Percentiles rank a stretch among this genome's conserved stretches.
Evolutionary conservation across 2,797 vertebrate species (phyloP).

Genomic region (Hydrophis major): DNA sequence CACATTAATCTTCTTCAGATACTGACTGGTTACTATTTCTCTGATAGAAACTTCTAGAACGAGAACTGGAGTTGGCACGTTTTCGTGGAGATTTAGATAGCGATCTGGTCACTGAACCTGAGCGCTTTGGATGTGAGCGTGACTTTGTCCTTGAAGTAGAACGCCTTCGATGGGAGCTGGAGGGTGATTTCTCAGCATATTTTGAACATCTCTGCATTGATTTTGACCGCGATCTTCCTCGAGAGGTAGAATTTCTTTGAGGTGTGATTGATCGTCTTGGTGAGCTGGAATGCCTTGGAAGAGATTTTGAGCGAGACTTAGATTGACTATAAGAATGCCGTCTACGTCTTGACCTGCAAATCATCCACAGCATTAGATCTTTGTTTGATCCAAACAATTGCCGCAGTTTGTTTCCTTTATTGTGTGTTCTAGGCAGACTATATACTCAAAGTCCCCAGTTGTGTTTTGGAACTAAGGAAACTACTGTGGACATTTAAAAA

Average conservation of each 20-base stretch:
- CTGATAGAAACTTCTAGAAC: conserved; percentile 59
- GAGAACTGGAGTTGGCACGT: conserved; percentile 55
- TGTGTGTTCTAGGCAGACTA: not conserved
- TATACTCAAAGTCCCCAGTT: not conserved
- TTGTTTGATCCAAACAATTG: not conserved
- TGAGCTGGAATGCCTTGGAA: conserved; percentile 63
- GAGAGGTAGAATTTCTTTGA: conserved; percentile 66
- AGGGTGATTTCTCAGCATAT: conserved; percentile 60
- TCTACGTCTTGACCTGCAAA: conserved; percentile 58
- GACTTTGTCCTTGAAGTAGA: conserved; percentile 64
- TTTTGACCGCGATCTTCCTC: conserved; percentile 57
- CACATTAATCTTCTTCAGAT: conserved; percentile 46
- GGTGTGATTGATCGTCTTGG: conserved; percentile 59
- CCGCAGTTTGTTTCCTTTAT: not conserved
- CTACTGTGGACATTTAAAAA: not conserved
- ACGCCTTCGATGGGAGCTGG: conserved; percentile 60
- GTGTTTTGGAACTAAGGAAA: not conserved
- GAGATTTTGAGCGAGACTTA: conserved; percentile 62
- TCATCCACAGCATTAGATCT: conserved; percentile 37
- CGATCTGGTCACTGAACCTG: conserved; percentile 55
- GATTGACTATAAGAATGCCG: conserved; percentile 62
- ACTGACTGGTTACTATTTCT: conserved; percentile 62
- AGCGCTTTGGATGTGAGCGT: conserved; percentile 61
- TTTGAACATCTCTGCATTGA: conserved; percentile 57
- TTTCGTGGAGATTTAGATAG: conserved; percentile 61